Base-by-base conservation (phyloP, 2,797 vertebrate species). In the Pseudomugil tenellus region DNA sequence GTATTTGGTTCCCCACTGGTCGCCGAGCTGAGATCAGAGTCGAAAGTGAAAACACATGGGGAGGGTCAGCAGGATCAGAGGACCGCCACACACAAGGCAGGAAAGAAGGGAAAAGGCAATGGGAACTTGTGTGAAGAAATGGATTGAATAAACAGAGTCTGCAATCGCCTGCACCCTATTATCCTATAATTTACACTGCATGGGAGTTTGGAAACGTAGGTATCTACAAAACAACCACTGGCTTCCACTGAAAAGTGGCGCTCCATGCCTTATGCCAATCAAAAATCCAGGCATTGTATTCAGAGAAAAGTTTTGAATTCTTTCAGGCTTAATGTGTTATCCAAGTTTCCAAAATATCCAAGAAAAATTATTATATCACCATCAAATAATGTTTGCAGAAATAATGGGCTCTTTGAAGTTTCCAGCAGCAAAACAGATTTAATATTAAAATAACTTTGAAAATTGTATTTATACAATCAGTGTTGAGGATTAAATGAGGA, bases 41-140 rank as follows among this genome's bases (percentile, higher is more conserved):
- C 90, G 93, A 98, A 98, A 99, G 97, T 98, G 97, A 98, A 98
- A 98, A 97, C 98, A 99, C 96, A 98, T 99, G 97, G 95, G 91
- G 89, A 94, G 95, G 97, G 98, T 98, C 98, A 98, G 95, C 84
- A 88, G 94, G 97, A 97, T 97, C 96, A 96, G 95, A 96, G 95
- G 96, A 97, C 97, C 97, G 97, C 96, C 98, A 94, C 96, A 95
- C 93, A 95, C 96, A 95, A 94, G 89, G 95, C 95, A 94, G 94
- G 94, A 46, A 70, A 80, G 84, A 78, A 94, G 94, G 93, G 92
- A 94, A 94, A 88, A 95, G 94, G 93, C 95, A 96, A 93, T 94
- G 95, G 95, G 95, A 96, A 96, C 95, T 95, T 94, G 95, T 96
- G 96, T 95, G 95, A 96, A 97, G 96, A 96, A 96, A 96, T 95